Percentiles rank a stretch among this genome's conserved stretches.
phyloP scores from a whole-genome alignment of 2,113 vertebrate species.

The Odontesthes bonariensis region DNA sequence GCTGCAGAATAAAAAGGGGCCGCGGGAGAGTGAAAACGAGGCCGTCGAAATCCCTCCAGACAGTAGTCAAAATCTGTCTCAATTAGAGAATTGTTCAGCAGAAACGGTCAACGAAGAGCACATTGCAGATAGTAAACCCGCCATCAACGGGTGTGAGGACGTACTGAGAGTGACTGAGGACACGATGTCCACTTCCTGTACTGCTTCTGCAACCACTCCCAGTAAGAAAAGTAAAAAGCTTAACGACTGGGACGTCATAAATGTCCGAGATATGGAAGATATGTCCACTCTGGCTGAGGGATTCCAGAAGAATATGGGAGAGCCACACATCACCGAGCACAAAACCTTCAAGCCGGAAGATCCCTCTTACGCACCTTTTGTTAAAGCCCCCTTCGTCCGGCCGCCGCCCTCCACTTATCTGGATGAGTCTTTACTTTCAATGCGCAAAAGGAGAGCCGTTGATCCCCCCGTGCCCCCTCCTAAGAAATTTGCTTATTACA shows the following conservation, averaged over 20 bases:
- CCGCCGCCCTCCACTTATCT: slow-evolving; percentile 94
- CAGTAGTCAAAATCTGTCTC: not conserved
- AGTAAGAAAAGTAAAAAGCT: slow-evolving; percentile 11
- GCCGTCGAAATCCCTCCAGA: not conserved
- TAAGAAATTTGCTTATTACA: slow-evolving; percentile 77
- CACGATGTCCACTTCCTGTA: not conserved
- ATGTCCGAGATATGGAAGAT: slow-evolving; percentile 49
- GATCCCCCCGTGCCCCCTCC: slow-evolving; percentile 63
- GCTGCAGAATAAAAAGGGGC: slow-evolving; percentile 64
- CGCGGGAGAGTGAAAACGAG: slow-evolving; percentile 25
- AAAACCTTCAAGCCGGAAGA: slow-evolving; percentile 78
- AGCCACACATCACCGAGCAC: slow-evolving; percentile 80
- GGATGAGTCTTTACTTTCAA: slow-evolving; percentile 93
- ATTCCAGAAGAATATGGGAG: slow-evolving; percentile 79
- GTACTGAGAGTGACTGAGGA: not conserved
- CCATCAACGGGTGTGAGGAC: slow-evolving; percentile 61
- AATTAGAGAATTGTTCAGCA: slow-evolving; percentile 4
- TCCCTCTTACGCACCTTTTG: slow-evolving; percentile 54
- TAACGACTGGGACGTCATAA: slow-evolving; percentile 41
- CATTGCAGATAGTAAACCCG: not conserved
- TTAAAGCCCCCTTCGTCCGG: slow-evolving; percentile 85
- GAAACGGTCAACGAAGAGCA: not conserved
- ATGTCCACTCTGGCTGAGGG: slow-evolving; percentile 47
- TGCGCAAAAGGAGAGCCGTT: slow-evolving; percentile 93
- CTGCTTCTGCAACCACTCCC: not conserved